Evolutionary conservation across 2,888 invertebrate genomes (phyloP), one percentile per base, ranked within the genome.

Genomic region (Polyommatus iphigenia): DNA sequence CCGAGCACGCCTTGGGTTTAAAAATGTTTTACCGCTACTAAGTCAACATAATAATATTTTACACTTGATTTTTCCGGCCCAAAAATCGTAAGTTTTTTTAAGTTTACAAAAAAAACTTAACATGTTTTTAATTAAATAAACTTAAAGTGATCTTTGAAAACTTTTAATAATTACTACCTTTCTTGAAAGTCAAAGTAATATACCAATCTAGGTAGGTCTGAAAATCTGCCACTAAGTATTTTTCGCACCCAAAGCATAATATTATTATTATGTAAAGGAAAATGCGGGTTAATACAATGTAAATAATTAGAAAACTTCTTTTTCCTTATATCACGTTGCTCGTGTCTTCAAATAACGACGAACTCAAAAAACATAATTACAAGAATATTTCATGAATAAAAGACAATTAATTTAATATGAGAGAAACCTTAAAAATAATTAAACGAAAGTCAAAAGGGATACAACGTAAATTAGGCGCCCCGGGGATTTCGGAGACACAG

Each of bases 391-490:
- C 46, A 46, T n/a, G 18, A 32, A 7, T n/a, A 72, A 72, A 36
- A 41, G 8, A 41, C n/a, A n/a, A 13, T 2, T 36, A 41, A 41
- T 36, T 5, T 7, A 41, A 41, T 41, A 41, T 20, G 54, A 41
- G 24, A 29, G 24, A 50, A 46, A 73, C 24, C 75, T 6, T 75
- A 50, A 20, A 75, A 50, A 75, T 29, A 54, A 54, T 18, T 15
- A 24, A 75, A 54, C 50, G 24, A 20, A 75, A 54, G 75, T 67
- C 54, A 75, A 46, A 73, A 75, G 54, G 50, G 73, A 24, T 50
- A 54, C 20, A 50, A 75, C 54, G 75, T 75, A 75, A 75, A 75
- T 75, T 15, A 54, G 50, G n/a, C 50, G 41, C 54, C 54, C 24
- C 3, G 54, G 75, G 75, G 54, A 3, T 15, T 72, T 50, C 7